Conservation (phyloP, 2,797 vertebrate genomes). For the Schizopygopsis malacanthus region DNA sequence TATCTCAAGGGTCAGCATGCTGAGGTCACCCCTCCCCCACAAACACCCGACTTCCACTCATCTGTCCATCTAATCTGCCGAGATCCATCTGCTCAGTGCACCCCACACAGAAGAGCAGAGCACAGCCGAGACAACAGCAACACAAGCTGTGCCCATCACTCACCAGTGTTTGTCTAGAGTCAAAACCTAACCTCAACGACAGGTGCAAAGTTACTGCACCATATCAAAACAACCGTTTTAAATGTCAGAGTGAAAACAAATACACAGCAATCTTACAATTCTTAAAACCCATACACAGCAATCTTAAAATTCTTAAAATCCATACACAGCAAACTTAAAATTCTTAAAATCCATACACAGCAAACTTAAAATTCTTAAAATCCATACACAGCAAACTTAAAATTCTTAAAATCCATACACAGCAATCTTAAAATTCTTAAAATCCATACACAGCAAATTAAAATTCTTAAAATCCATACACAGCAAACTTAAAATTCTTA, state of each 20-base stretch:
- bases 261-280: neutral
- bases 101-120: constrained; percentile 65
- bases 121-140: constrained; percentile 57
- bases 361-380: too few relatives aligned
- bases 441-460: neutral
- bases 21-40: constrained; percentile 15
- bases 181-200: neutral
- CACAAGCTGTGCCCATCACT: constrained; percentile 48
- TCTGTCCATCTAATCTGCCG: constrained; percentile 75
- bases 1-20: constrained; percentile 35
- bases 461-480: neutral
- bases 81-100: constrained; percentile 76
- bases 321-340: neutral
- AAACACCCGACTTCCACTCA: constrained; percentile 54
- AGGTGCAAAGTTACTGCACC: neutral
- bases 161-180: constrained; percentile 38
- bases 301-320: too few relatives aligned
- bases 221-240: neutral
- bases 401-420: neutral
- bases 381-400: neutral
- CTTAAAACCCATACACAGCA: too few relatives aligned
- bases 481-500: neutral
- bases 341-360: neutral
- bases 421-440: too few relatives aligned
- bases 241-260: neutral